These are phyloP conservation scores for Zaprionus ghesquierei DNA, from an alignment of 1,140 invertebrate genomes.

Conservation along the genomic window DNA sequence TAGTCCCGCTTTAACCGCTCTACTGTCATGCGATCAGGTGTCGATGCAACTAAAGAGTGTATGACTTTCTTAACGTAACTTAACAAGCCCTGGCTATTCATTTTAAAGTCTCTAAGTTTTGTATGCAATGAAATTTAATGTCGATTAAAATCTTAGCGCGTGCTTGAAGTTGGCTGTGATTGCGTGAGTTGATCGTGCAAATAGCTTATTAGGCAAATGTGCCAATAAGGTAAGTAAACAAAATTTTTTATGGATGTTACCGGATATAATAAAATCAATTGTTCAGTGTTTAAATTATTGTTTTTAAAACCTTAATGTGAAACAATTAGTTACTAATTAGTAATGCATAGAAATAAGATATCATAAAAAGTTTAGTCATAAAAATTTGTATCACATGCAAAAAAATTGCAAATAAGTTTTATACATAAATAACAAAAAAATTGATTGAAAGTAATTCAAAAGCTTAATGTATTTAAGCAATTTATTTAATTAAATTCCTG, in stretches of 20 bases:
- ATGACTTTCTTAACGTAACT: constrained; percentile 57
- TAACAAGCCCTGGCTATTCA: constrained; percentile 31
- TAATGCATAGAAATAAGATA: too few relatives aligned
- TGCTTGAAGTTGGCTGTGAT: constrained; percentile 32
- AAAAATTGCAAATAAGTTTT: too few relatives aligned
- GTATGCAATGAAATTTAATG: neutral
- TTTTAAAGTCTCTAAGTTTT: constrained; percentile 2
- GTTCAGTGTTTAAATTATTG: too few relatives aligned
- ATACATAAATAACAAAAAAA: too few relatives aligned
- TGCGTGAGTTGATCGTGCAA: neutral
- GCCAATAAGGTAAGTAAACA: neutral
- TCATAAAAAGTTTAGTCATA: too few relatives aligned
- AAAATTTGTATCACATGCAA: too few relatives aligned
- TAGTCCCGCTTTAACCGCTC: constrained; percentile 59
- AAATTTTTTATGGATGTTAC: neutral
- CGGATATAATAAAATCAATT: neutral
- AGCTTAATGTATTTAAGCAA: neutral
- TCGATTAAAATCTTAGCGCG: constrained; percentile 19
- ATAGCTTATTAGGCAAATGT: too few relatives aligned
- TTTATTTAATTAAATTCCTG: neutral
- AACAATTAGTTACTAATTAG: too few relatives aligned
- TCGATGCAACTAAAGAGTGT: constrained; percentile 64
- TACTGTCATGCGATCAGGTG: constrained; percentile 49
- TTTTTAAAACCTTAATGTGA: too few relatives aligned
- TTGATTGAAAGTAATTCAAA: neutral